Evolutionary conservation across 2,888 invertebrate genomes (phyloP).

Genomic region (Eupithecia vulgata): DNA sequence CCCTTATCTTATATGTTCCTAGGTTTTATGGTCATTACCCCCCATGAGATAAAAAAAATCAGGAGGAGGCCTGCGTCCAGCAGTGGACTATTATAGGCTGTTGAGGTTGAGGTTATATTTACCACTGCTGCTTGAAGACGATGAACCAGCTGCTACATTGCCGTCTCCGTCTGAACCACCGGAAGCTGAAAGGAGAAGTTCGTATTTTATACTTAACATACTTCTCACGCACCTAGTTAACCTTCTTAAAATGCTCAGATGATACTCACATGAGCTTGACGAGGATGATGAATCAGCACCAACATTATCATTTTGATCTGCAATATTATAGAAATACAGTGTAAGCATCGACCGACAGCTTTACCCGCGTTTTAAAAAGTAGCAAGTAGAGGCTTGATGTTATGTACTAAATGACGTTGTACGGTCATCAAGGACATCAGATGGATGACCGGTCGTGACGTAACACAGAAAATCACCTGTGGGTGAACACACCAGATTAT

Average conservation of each 20-base stretch:
- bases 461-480: too few species aligned
- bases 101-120: too few species aligned
- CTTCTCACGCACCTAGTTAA: not conserved
- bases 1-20: too few species aligned
- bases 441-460: too few species aligned
- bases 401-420: too few species aligned
- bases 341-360: not conserved
- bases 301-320: not conserved
- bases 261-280: not conserved
- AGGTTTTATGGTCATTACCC: too few species aligned
- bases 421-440: too few species aligned
- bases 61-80: too few species aligned
- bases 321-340: not conserved
- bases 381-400: not conserved
- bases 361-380: not conserved
- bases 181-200: not conserved
- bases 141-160: not conserved
- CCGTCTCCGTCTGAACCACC: not conserved
- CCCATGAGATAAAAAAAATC: too few species aligned
- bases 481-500: too few species aligned
- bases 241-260: not conserved
- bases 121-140: conserved; percentile 4
- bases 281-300: not conserved
- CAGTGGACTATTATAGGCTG: too few species aligned
- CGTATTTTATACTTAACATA: too few species aligned